phyloP scores from a whole-genome alignment of 64 coral and sea anemone genomes.

The Montipora foliosa region DNA sequence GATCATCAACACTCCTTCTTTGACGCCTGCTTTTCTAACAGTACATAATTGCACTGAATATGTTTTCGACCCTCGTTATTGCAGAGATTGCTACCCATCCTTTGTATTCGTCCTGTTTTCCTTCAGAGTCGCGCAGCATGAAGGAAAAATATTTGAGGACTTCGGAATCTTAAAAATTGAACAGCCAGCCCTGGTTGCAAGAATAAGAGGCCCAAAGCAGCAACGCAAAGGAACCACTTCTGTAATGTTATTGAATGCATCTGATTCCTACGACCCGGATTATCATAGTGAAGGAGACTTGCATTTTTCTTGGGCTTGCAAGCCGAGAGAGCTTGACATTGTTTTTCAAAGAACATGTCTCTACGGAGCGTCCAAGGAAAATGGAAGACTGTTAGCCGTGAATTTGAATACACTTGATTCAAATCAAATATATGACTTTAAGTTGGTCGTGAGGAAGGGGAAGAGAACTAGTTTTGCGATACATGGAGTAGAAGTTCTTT shows the following conservation, averaged over 20 bases:
- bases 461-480: background rate
- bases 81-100: background rate
- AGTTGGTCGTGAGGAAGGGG: background rate
- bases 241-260: background rate
- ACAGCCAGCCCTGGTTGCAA: background rate
- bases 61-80: background rate
- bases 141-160: background rate
- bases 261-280: constrained; percentile 14
- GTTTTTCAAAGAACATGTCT: background rate
- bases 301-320: background rate
- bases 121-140: background rate
- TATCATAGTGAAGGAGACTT: background rate
- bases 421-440: background rate
- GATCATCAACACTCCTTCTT: background rate
- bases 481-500: background rate
- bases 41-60: background rate
- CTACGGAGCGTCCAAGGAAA: background rate
- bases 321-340: background rate
- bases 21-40: background rate
- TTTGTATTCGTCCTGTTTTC: background rate
- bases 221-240: background rate
- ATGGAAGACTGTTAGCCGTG: background rate
- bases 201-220: background rate
- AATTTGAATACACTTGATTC: background rate
- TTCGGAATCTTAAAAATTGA: background rate